Percentiles rank a stretch among this genome's conserved stretches.
These are phyloP conservation scores for Pithecia hirsuta DNA, from an alignment of 2,797 vertebrate species.

Conservation along the genomic window DNA sequence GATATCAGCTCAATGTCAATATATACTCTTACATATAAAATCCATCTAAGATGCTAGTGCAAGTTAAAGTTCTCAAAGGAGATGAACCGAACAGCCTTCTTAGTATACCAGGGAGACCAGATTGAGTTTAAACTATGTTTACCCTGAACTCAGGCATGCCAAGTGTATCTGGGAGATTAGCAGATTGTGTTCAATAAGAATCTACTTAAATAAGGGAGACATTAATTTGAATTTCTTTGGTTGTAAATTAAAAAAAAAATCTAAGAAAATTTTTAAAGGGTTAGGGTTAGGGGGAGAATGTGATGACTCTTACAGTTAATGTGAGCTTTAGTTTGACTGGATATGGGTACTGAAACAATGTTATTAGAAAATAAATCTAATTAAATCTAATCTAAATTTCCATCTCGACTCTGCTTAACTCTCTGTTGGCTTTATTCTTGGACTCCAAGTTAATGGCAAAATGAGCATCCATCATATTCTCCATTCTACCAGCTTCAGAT, in stretches of 20 bases:
- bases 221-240: neutral
- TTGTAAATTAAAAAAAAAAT: neutral
- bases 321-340: neutral
- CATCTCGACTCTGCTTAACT: neutral
- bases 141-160: neutral
- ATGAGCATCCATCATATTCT: neutral
- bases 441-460: neutral
- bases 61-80: neutral
- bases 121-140: neutral
- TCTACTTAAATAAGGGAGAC: neutral
- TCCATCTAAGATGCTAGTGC: neutral
- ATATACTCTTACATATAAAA: neutral
- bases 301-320: neutral
- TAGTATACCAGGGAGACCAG: neutral
- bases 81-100: neutral
- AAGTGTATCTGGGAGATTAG: neutral
- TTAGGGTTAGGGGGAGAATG: rapidly evolving
- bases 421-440: neutral
- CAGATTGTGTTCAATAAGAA: neutral
- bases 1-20: neutral
- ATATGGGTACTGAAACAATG: neutral
- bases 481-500: neutral
- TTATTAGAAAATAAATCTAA: neutral
- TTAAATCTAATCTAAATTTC: neutral
- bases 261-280: neutral